Base-by-base conservation (phyloP, 2,888 invertebrate species). In the Microctonus brassicae region DNA sequence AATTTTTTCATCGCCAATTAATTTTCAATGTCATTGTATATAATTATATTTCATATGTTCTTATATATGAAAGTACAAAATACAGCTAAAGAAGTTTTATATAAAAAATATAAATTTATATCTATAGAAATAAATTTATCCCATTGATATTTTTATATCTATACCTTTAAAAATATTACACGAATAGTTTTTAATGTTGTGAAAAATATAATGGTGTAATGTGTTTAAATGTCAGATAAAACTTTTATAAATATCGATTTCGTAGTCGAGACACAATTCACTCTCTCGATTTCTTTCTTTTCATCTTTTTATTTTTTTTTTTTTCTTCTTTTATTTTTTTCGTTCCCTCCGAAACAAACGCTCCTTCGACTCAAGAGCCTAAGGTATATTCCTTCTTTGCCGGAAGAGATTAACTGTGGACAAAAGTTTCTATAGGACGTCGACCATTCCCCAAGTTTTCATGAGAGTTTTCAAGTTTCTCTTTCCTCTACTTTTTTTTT, bases 401-500 rank as follows among this genome's bases (percentile, higher is more conserved):
- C 63, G 47, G 47, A 42, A 63, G 63, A 63, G 63, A 63, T 63
- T 63, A 63, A 39, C 47, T 29, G 63, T 63, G 63, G 63, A 63
- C 39, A 42, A 63, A 63, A 63, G 63, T 63, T 63, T 63, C 47
- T 29, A 22, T 61, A 61, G 61, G 39, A 61, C 61, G 36, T 61
- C 47, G 42, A 39, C 47, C 39, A 42, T 39, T 29, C 36, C 24
- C 63, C 47, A 63, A 63, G 47, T 42, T 63, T 57, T 63, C 63
- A 47, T 39, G 47, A 63, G 63, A 63, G 63, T 63, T 63, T 63
- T 63, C 63, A 63, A 63, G 63, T 47, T 63, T 29, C 47, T 63
- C 63, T 42, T 39, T 17, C 29, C 10, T 62, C 20, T 39, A 39
- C 6, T 24, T 3, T 22, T 61, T 34, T 34, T 36, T 20, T 29